These are phyloP conservation scores for Microctenopoma stevenorrisi DNA, from an alignment of 2,797 vertebrate species.

Conservation along the genomic window DNA sequence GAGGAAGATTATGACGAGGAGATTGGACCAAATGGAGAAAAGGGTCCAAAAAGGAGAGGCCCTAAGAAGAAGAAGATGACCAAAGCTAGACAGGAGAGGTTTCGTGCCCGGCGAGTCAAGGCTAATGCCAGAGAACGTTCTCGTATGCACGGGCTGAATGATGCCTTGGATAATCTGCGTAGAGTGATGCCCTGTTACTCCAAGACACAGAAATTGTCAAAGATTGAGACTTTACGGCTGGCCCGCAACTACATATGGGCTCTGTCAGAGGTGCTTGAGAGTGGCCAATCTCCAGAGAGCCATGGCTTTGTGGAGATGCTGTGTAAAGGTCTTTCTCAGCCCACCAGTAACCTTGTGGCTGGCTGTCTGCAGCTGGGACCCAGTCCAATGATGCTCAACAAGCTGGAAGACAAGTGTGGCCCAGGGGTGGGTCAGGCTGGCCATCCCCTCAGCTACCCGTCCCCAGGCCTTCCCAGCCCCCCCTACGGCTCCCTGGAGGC, in stretches of 20 bases:
- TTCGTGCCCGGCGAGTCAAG: conserved; percentile 90
- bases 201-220: conserved; percentile 97
- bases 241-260: conserved; percentile 99
- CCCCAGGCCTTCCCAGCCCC: conserved; percentile 94
- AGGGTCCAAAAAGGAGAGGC: conserved; percentile 91
- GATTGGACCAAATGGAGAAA: conserved; percentile 84
- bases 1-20: conserved; percentile 87
- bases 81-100: conserved; percentile 93
- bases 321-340: conserved; percentile 97
- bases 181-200: conserved; percentile 98
- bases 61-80: conserved; percentile 99
- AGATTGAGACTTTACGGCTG: conserved; percentile 95
- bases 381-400: conserved; percentile 85
- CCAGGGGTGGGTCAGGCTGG: conserved; percentile 70
- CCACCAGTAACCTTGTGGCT: conserved; percentile 96
- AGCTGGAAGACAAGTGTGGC: conserved; percentile 89
- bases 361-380: conserved; percentile 93
- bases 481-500: conserved; percentile 94
- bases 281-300: conserved; percentile 89
- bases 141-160: conserved; percentile 95
- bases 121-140: conserved; percentile 96
- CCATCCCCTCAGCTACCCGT: conserved; percentile 90
- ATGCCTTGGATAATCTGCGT: conserved; percentile 93
- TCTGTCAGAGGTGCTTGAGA: conserved; percentile 94
- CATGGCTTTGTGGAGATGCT: conserved; percentile 95